These are phyloP conservation scores for Spodoptera frugiperda DNA, from an alignment of 1,140 invertebrate genomes.

Conservation along the genomic window DNA sequence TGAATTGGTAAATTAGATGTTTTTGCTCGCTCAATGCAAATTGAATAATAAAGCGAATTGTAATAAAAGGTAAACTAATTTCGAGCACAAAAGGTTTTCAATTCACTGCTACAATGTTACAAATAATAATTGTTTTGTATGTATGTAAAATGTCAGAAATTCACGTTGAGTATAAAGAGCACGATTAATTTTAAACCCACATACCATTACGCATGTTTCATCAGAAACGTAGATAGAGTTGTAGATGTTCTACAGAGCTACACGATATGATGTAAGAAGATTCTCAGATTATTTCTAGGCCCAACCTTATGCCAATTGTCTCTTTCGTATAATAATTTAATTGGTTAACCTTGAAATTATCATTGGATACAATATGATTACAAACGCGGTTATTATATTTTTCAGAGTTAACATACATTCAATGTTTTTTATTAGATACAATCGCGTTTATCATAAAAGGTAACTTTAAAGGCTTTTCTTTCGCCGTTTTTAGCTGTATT, in stretches of 20 bases:
- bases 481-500: not conserved
- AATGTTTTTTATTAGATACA: no score
- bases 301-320: no score
- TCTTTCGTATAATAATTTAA: no score
- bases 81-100: conserved; percentile 1
- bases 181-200: conserved; percentile 52
- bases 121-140: not conserved
- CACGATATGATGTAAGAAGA: no score
- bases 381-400: no score
- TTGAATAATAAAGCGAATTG: conserved; percentile 5
- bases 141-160: not conserved
- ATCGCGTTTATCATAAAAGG: no score
- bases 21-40: not conserved
- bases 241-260: no score
- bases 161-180: conserved; percentile 57
- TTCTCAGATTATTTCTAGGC: no score
- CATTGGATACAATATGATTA: no score
- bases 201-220: conserved; percentile 33
- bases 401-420: no score
- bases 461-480: no score
- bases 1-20: conserved; percentile 17
- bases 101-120: not conserved
- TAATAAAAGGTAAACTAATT: not conserved
- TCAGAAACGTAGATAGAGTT: conserved; percentile 33
- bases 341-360: no score